Evolutionary conservation across 2,113 vertebrate genomes (phyloP).

Genomic region (Gopherus flavomarginatus): DNA sequence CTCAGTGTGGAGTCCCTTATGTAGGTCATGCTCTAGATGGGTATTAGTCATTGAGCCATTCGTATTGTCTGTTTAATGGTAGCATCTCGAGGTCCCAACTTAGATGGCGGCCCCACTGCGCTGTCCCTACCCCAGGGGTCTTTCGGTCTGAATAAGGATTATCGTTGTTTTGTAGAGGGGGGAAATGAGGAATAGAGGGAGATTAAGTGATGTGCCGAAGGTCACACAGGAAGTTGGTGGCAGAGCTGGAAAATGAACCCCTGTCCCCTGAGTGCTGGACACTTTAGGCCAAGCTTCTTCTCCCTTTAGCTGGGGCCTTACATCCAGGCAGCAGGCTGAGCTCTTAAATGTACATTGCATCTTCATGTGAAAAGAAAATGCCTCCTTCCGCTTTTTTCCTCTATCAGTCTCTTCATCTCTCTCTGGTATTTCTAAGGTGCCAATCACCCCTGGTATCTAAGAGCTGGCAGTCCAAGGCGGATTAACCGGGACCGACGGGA

Average conservation of each 20-base stretch:
- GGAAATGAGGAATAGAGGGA: neutral
- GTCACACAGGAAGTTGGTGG: neutral
- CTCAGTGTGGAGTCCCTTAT: neutral
- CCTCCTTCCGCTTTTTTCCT: neutral
- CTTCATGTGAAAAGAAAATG: neutral
- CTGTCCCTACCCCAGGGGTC: rapidly evolving
- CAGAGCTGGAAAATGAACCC: conserved; percentile 4
- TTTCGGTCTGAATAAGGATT: conserved; percentile 8
- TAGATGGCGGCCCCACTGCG: neutral
- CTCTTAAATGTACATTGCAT: neutral
- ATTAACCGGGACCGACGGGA: neutral
- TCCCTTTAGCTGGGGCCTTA: conserved; percentile 14
- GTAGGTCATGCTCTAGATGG: neutral
- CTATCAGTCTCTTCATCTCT: conserved; percentile 33
- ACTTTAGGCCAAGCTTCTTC: neutral
- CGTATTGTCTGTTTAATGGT: neutral
- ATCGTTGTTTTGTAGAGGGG: neutral
- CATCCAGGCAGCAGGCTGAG: neutral
- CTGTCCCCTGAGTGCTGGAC: neutral
- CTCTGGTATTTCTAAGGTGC: conserved; percentile 21
- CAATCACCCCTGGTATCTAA: conserved; percentile 65
- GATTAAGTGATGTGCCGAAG: neutral
- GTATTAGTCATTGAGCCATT: neutral
- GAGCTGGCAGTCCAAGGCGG: conserved; percentile 20
- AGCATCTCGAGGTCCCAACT: neutral